These are phyloP conservation scores for Gorsachius goisagi DNA, from an alignment of 2,113 vertebrate genomes.

Conservation along the genomic window DNA sequence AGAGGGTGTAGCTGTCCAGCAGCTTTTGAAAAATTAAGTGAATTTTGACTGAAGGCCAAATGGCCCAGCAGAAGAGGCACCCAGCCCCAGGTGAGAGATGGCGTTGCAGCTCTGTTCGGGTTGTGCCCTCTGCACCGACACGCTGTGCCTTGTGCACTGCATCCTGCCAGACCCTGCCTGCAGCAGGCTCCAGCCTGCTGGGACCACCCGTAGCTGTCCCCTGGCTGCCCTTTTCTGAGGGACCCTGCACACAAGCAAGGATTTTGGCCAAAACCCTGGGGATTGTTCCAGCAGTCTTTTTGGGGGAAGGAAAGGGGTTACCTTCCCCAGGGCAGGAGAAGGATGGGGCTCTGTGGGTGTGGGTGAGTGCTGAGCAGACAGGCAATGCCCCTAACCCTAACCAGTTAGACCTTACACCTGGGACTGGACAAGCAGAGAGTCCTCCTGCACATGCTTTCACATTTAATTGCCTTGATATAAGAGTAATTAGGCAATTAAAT, in stretches of 20 bases:
- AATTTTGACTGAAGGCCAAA: not conserved
- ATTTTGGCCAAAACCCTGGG: not conserved
- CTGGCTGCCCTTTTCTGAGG: not conserved
- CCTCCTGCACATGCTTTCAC: not conserved
- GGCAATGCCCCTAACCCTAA: not conserved
- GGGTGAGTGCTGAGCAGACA: not conserved
- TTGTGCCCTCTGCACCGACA: not conserved
- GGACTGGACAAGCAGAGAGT: not conserved
- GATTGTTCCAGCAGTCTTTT: not conserved
- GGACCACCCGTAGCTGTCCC: not conserved
- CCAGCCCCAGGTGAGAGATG: not conserved
- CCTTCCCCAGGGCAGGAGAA: accelerated
- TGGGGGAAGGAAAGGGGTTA: not conserved
- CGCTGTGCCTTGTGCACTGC: accelerated
- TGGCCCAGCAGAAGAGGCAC: not conserved
- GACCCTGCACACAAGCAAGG: accelerated
- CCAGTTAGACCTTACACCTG: not conserved
- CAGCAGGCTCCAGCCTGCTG: not conserved
- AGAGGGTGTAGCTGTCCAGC: not conserved
- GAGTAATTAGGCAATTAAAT: slow-evolving; percentile 36
- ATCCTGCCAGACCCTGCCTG: not conserved
- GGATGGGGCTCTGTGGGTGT: not conserved
- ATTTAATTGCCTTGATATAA: slow-evolving; percentile 14
- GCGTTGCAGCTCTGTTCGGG: not conserved
- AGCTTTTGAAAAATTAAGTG: not conserved